A percentile compares a stretch with the other conserved stretches of the same genome.
Evolutionary conservation across 1,140 invertebrate genomes (phyloP).

Genomic region (Drosophila pandora): DNA sequence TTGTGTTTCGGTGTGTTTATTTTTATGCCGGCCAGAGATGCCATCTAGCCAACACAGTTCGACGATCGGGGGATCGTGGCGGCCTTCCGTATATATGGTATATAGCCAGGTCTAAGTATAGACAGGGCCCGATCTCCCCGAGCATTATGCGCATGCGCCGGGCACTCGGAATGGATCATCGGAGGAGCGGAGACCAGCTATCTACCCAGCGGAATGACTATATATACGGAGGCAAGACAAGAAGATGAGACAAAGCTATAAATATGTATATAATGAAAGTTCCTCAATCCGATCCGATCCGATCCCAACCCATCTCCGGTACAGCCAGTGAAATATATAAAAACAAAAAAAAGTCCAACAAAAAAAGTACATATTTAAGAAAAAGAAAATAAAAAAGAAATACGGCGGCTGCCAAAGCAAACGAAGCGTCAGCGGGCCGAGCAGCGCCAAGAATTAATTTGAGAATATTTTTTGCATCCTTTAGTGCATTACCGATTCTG

Average conservation of each 20-base stretch:
- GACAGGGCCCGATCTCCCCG: constrained; percentile 30
- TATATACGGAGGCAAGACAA: constrained; percentile 58
- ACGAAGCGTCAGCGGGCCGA: constrained; percentile 44
- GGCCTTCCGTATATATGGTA: constrained; percentile 61
- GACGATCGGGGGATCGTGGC: constrained; percentile 72
- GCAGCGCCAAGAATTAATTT: constrained; percentile 68
- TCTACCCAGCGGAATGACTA: constrained; percentile 46
- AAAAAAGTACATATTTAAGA: constrained; percentile 24
- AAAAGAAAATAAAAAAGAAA: constrained; percentile 42
- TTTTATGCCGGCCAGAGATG: constrained; percentile 63
- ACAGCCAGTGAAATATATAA: constrained; percentile 34
- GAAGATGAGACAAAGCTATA: constrained; percentile 79
- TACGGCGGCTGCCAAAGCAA: constrained; percentile 42
- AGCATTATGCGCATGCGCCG: constrained; percentile 62
- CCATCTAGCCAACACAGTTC: constrained; percentile 59
- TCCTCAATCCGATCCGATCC: constrained; percentile 52
- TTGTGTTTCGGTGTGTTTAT: constrained; percentile 50
- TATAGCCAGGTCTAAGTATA: constrained; percentile 72
- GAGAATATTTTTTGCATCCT: constrained; percentile 83
- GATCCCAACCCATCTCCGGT: constrained; percentile 16
- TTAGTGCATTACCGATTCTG: constrained; percentile 83
- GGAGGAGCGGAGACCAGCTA: constrained; percentile 42
- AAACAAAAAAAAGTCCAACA: neutral
- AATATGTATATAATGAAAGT: constrained; percentile 77
- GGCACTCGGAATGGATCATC: constrained; percentile 23